Percentiles rank a stretch among this genome's conserved stretches.
Conservation (phyloP, 2,113 vertebrate species). For the Pampusana beccarii region DNA sequence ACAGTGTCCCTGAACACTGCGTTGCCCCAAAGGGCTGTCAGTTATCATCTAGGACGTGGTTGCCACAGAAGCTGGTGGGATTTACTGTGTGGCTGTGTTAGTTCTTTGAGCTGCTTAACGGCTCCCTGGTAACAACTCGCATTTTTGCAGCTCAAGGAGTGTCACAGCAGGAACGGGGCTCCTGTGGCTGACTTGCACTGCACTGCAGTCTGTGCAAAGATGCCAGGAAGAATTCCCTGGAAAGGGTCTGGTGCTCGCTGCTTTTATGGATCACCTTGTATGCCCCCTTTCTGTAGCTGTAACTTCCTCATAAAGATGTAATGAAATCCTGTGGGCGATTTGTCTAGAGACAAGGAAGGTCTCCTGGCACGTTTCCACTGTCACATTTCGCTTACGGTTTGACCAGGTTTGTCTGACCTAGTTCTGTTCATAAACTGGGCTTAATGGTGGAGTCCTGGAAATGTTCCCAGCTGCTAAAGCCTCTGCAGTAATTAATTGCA, state of each 20-base stretch:
- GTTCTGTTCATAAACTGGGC: slow-evolving; percentile 46
- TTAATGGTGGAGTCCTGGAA: slow-evolving; percentile 57
- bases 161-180: background rate
- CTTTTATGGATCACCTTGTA: background rate
- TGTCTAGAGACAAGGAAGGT: slow-evolving; percentile 4
- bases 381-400: slow-evolving; percentile 7
- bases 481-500: slow-evolving; percentile 50
- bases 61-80: background rate
- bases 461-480: slow-evolving; percentile 41
- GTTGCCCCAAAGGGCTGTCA: background rate
- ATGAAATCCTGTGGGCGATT: background rate
- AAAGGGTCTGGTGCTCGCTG: background rate
- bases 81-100: background rate
- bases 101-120: background rate
- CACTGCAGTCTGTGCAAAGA: rapidly evolving
- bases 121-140: background rate
- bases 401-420: slow-evolving; percentile 61
- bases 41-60: background rate
- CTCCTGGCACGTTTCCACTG: background rate
- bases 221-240: background rate
- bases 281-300: background rate
- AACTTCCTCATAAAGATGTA: background rate
- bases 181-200: background rate
- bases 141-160: background rate
- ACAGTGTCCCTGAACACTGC: background rate